Conservation (phyloP, 2,113 vertebrate genomes). For the Cepphus grylle region DNA sequence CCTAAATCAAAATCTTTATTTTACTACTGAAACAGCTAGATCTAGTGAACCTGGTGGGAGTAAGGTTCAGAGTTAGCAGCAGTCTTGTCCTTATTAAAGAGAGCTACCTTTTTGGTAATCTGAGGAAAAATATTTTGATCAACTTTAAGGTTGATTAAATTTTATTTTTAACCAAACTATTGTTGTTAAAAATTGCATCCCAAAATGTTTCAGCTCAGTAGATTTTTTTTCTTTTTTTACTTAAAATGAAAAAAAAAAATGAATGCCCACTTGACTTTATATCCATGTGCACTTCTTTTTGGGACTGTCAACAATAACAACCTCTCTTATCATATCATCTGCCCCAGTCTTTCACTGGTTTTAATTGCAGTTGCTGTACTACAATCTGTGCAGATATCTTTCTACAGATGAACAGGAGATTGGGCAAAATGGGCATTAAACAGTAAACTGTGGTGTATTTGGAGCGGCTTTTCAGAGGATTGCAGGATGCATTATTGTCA, state of each 20-base stretch:
- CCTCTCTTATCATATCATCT: not conserved
- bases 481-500: not conserved
- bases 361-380: not conserved
- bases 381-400: not conserved
- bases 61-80: not conserved
- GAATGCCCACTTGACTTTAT: not conserved
- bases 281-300: not conserved
- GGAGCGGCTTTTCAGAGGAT: not conserved
- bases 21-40: not conserved
- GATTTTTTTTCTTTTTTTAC: not conserved
- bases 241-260: not conserved
- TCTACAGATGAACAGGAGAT: not conserved
- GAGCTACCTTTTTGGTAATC: not conserved
- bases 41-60: not conserved
- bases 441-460: not conserved
- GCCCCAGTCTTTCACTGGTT: not conserved
- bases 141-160: not conserved
- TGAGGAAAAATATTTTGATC: not conserved
- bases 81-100: not conserved
- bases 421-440: not conserved
- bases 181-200: not conserved
- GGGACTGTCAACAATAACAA: not conserved
- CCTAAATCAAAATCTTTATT: not conserved
- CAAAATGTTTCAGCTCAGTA: not conserved
- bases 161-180: not conserved